Evolutionary conservation across 2,113 vertebrate genomes (phyloP).

Genomic region (Psilopsiagon aymara): DNA sequence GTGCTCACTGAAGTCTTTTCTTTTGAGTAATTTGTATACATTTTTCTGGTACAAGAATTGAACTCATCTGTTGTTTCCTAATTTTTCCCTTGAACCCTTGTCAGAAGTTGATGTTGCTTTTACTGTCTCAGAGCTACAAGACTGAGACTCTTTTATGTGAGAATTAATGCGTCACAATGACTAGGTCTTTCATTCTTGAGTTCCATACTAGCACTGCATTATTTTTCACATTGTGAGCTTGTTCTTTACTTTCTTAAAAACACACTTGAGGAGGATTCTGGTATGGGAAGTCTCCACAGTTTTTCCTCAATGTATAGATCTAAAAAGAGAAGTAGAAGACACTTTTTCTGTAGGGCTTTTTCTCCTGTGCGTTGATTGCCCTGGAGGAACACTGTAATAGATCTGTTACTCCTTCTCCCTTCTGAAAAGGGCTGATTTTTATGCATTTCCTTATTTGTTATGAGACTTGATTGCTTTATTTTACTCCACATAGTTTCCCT

Average conservation of each 20-base stretch:
- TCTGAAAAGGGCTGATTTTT: not conserved
- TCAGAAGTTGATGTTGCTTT: not conserved
- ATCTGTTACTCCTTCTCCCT: not conserved
- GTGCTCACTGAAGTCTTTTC: not conserved
- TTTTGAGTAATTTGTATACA: fast-evolving
- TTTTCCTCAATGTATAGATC: not conserved
- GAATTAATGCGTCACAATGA: not conserved
- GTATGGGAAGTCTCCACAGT: not conserved
- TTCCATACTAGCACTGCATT: not conserved
- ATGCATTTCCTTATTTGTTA: not conserved
- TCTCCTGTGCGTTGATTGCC: not conserved
- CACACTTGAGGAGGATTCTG: not conserved
- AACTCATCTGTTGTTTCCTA: not conserved
- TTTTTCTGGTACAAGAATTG: not conserved
- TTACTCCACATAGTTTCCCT: not conserved
- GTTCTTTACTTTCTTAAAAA: not conserved
- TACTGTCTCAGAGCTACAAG: not conserved
- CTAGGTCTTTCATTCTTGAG: not conserved
- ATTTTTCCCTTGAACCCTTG: not conserved
- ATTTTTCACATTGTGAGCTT: not conserved
- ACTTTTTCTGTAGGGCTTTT: not conserved
- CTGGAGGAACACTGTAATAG: not conserved
- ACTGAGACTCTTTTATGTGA: not conserved
- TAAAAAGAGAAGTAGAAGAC: not conserved
- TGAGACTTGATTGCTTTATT: not conserved